Conservation (phyloP, 2,113 vertebrate genomes). For the Odobenus rosmarus region DNA sequence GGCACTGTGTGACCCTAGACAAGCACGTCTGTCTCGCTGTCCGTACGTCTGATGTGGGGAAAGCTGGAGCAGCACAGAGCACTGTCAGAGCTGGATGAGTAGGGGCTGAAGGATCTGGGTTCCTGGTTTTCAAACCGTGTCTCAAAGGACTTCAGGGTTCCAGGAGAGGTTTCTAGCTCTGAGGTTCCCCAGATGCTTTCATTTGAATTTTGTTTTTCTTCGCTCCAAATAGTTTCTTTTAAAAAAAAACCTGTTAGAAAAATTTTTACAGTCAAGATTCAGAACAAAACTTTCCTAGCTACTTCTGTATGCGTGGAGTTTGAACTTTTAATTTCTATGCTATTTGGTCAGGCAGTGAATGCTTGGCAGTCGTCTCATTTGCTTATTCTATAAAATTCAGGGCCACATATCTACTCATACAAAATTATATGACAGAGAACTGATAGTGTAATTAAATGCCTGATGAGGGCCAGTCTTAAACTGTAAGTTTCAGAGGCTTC, state of each 20-base stretch:
- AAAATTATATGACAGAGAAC: not conserved
- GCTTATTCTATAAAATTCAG: not conserved
- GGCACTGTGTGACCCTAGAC: not conserved
- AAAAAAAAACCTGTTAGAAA: not conserved
- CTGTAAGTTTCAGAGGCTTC: not conserved
- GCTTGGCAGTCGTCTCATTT: not conserved
- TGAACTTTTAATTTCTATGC: not conserved
- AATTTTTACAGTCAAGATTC: not conserved
- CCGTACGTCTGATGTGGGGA: not conserved
- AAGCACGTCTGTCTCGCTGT: not conserved
- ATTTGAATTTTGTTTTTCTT: not conserved
- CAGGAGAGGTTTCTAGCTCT: not conserved
- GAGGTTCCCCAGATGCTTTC: not conserved
- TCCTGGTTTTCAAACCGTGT: not conserved
- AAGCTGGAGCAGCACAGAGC: not conserved
- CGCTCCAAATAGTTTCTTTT: not conserved
- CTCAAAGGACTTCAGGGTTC: not conserved
- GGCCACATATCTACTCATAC: not conserved
- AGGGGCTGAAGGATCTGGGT: not conserved
- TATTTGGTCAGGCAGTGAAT: not conserved
- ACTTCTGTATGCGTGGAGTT: not conserved
- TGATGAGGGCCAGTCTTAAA: not conserved
- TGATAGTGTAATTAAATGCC: not conserved
- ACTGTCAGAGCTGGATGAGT: not conserved
- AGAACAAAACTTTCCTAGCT: not conserved